These are phyloP conservation scores for Bolinopsis microptera DNA, from an alignment of 37 sponge, comb jelly and placozoan species.

Conservation along the genomic window DNA sequence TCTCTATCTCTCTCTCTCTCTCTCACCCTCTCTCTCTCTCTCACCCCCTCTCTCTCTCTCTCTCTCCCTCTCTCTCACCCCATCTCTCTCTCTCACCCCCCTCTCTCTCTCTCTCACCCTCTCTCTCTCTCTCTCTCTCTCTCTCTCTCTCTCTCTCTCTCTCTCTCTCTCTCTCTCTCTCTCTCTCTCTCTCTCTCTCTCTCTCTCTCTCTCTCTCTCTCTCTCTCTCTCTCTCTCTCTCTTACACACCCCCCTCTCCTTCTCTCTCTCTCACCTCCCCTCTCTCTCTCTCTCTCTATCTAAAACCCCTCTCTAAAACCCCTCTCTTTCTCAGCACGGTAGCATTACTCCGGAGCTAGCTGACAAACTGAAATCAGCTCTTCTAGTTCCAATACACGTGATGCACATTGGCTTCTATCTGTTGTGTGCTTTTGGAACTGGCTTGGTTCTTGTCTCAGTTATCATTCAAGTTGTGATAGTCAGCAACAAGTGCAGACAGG, in stretches of 20 bases:
- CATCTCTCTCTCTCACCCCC: not conserved
- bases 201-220: too few species aligned
- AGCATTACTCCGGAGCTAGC: slow-evolving; percentile 42
- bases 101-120: not conserved
- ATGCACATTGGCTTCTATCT: slow-evolving; percentile 1
- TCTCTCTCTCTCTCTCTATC: too few species aligned
- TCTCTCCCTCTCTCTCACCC: not conserved
- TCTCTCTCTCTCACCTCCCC: too few species aligned
- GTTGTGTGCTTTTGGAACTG: not conserved
- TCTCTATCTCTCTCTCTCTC: too few species aligned
- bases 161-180: too few species aligned
- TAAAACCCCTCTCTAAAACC: not conserved
- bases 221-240: too few species aligned
- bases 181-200: too few species aligned
- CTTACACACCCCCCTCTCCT: too few species aligned
- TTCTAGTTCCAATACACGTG: not conserved
- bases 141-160: too few species aligned
- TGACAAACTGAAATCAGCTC: not conserved
- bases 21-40: too few species aligned
- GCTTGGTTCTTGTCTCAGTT: not conserved
- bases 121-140: not conserved
- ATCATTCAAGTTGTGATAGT: not conserved
- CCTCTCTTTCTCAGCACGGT: not conserved
- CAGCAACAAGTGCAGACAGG: not conserved
- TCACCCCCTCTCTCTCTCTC: not conserved